Conservation (phyloP, 2,888 invertebrate genomes). For the Oligia latruncula region DNA sequence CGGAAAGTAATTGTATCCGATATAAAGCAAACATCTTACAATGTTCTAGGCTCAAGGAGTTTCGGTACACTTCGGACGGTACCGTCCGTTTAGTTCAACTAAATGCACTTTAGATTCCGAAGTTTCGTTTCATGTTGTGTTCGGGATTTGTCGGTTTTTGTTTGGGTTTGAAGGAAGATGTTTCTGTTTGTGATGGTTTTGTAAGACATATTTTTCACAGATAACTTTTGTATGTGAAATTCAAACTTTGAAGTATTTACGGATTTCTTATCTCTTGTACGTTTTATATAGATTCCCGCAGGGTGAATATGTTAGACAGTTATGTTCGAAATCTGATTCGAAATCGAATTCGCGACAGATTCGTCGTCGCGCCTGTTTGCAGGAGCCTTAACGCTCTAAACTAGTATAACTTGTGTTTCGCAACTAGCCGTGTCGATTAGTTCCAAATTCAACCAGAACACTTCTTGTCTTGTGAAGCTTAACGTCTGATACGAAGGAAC, state of each 20-base stretch:
- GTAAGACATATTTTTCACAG: conserved; percentile 16
- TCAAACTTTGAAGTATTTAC: neutral
- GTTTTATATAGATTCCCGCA: neutral
- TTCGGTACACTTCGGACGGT: conserved; percentile 36
- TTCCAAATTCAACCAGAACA: neutral
- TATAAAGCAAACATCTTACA: conserved; percentile 46
- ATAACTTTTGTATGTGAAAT: neutral
- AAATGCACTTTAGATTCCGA: conserved; percentile 54
- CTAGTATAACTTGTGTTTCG: neutral
- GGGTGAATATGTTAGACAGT: neutral
- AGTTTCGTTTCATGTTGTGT: conserved; percentile 34
- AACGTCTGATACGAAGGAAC: no score
- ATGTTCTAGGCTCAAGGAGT: conserved; percentile 14
- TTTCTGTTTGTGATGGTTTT: conserved; percentile 16
- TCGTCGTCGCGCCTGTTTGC: neutral
- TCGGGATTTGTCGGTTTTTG: conserved; percentile 18
- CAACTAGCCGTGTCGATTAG: neutral
- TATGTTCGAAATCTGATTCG: neutral
- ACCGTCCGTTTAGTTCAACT: conserved; percentile 37
- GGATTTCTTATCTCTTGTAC: neutral
- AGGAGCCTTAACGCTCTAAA: neutral
- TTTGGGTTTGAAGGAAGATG: conserved; percentile 15
- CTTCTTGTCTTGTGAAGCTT: no score
- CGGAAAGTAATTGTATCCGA: conserved; percentile 57
- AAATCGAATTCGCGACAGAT: neutral